phyloP scores from a whole-genome alignment of 2,797 vertebrate species.

The Channallabes apus region DNA sequence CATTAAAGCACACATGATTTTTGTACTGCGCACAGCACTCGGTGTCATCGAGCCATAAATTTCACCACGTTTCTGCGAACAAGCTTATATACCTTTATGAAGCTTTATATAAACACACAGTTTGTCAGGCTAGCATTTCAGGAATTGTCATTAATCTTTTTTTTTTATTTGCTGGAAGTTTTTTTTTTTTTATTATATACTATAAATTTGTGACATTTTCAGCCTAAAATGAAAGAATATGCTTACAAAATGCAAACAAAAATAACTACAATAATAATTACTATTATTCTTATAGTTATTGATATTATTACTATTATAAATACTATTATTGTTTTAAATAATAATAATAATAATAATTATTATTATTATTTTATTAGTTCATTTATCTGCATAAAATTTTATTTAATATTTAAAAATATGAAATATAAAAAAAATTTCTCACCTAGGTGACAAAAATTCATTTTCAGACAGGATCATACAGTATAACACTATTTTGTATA shows the following conservation, averaged over 20 bases:
- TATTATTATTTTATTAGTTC: background rate
- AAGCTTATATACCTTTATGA: conserved; percentile 9
- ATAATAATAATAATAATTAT: background rate
- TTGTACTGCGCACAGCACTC: conserved; percentile 21
- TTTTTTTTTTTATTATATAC: background rate
- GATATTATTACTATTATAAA: background rate
- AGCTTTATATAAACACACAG: conserved; percentile 14
- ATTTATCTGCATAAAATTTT: background rate
- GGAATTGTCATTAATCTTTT: background rate
- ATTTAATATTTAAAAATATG: background rate
- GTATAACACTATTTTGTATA: too few species aligned
- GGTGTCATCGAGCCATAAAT: conserved; percentile 37
- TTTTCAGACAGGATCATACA: too few species aligned
- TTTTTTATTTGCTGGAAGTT: background rate
- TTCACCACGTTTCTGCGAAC: conserved; percentile 3
- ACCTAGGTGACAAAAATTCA: too few species aligned
- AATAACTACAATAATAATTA: background rate
- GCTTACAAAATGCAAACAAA: background rate
- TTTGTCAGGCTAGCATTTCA: conserved; percentile 9
- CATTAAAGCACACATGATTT: conserved; percentile 44
- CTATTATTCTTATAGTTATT: background rate
- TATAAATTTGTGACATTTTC: background rate
- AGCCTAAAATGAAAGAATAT: background rate
- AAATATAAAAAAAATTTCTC: too few species aligned
- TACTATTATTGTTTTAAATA: background rate